Conservation (phyloP, 2,888 invertebrate species). For the Philhelius pedissequus region DNA sequence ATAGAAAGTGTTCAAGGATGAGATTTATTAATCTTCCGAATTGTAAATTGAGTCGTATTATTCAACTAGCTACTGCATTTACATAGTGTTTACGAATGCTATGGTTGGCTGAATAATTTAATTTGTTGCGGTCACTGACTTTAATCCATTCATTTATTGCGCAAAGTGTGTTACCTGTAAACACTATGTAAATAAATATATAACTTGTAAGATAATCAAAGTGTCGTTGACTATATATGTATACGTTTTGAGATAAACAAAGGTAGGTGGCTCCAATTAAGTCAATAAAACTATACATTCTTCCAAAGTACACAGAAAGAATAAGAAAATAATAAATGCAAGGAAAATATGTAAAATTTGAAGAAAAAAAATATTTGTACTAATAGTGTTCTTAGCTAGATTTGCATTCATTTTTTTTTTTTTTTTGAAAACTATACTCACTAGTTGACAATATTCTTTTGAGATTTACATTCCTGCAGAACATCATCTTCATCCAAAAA, state of each 20-base stretch:
- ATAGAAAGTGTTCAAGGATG: no score
- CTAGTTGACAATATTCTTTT: constrained; percentile 95
- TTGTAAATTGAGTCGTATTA: no score
- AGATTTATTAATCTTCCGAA: no score
- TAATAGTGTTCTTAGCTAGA: neutral
- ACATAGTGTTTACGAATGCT: neutral
- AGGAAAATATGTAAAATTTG: neutral
- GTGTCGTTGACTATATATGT: neutral
- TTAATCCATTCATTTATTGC: neutral
- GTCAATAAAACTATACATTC: neutral
- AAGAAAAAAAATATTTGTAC: neutral
- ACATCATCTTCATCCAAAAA: constrained; percentile 97
- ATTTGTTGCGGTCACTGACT: constrained; percentile 24
- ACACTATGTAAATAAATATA: neutral
- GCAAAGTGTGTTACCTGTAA: neutral
- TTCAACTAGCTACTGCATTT: no score
- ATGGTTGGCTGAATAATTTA: neutral
- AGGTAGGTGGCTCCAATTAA: neutral
- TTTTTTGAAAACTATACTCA: constrained; percentile 81
- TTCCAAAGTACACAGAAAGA: neutral
- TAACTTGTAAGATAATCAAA: neutral
- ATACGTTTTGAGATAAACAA: neutral
- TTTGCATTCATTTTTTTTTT: neutral
- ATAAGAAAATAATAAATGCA: neutral
- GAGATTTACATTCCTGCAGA: constrained; percentile 95